Percentiles rank a stretch among this genome's conserved stretches.
Conservation (phyloP, 2,113 vertebrate species). For the Lasiurus cinereus region DNA sequence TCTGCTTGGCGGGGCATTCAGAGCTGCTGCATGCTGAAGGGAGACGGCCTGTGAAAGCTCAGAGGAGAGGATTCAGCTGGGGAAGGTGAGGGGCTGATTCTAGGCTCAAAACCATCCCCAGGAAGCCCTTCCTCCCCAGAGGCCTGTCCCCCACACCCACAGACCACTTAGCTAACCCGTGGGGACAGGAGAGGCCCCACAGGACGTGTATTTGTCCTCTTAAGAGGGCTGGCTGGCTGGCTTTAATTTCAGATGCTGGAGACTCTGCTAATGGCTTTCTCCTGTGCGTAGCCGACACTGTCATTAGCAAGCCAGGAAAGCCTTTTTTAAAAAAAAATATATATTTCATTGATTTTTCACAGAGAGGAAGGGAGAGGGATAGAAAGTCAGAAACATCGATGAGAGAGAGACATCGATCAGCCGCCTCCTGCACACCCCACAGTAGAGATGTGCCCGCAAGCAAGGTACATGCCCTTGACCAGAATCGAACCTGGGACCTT, state of each 20-base stretch:
- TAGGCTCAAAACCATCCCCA: neutral
- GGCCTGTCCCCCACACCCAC: neutral
- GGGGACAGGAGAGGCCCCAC: fast-evolving
- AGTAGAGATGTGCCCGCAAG: no score
- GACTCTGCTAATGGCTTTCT: neutral
- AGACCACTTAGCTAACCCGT: neutral
- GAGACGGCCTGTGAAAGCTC: neutral
- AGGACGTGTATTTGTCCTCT: neutral
- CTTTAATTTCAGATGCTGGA: constrained; percentile 37
- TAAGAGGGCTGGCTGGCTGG: neutral
- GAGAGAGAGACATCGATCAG: no score
- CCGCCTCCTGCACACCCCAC: no score
- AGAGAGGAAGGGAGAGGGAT: no score
- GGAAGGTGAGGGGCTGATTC: neutral
- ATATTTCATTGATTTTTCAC: no score
- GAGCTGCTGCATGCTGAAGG: neutral
- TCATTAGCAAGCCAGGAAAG: constrained; percentile 50
- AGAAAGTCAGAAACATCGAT: no score
- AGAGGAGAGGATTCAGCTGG: neutral
- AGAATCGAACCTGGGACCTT: no score
- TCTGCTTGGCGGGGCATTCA: neutral
- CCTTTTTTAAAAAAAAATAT: no score
- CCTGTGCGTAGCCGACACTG: constrained; percentile 6
- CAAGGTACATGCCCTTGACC: no score
- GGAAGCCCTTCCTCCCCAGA: neutral